Evolutionary conservation across 1,140 invertebrate species (phyloP), one percentile per base, ranked within the genome.

Genomic region (Stenopsyche tienmushanensis): DNA sequence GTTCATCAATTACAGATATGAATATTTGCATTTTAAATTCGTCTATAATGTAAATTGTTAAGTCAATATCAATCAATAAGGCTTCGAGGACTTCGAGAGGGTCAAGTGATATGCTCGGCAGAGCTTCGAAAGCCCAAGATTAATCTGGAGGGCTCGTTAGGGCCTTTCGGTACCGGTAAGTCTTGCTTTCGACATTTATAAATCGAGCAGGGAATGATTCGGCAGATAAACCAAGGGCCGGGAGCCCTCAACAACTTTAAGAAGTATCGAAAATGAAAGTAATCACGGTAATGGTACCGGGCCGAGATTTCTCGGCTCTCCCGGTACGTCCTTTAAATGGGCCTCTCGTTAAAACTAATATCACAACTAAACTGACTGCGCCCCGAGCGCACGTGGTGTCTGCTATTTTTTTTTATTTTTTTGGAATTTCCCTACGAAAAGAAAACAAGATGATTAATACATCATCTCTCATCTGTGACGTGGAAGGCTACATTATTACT

Each of bases 121-220:
- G 39, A 41, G 54, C 29, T 29, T 24, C 58, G 21, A 49, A 60
- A 60, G 58, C 58, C 34, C 26, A 26, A 44, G 53, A 65, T 42
- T 57, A 65, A 49, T 65, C 39, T 57, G 34, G 26, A 55, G 44
- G 44, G 53, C 39, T 49, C 62, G 57, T 63, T 57, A 53, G 54
- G 66, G 53, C 18, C 49, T 42, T n/a, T 50, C 49, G 59, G 52
- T 42, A n/a, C 39, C 26, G 15, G 18, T 42, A 42, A 18, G 54
- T 49, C 18, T 57, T 70, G 67, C 39, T 58, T 44, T 29, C 42
- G 68, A 70, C 68, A 41, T 66, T 66, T 70, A 70, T 64, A 70
- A 70, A 70, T 70, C 60, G 64, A 64, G 42, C 21, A 23, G 34
- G 34, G 60, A 47, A 64, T 70, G 68, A 70, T 66, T 70, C 62